Evolutionary conservation across 1,140 invertebrate genomes (phyloP), one percentile per base, ranked within the genome.

Genomic region (Melipona quadrifasciata): DNA sequence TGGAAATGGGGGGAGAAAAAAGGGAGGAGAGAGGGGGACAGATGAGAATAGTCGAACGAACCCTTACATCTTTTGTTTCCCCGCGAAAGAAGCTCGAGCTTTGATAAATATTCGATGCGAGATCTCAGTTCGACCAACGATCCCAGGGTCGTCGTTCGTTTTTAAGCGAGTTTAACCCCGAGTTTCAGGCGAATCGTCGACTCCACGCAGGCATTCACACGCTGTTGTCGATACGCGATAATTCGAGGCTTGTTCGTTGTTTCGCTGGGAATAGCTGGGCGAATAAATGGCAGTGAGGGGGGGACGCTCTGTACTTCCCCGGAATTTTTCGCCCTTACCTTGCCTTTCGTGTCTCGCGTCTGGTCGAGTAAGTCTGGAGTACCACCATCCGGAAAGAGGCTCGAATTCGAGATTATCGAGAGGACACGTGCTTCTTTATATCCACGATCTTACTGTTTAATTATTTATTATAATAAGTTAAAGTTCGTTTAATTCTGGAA

Each of bases 101-200:
- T 64, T 14, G 4, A 12, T 14, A n/a, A 61, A 64, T 47, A 53
- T 73, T 14, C 39, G 34, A 17, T 11, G 0, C 10, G 11, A n/a
- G 17, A 65, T 47, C 39, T 21, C 75, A 6, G 12, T 51, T 12
- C 19, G 6, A 39, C n/a, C 24, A 24, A 47, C 57, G 19, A 24
- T 47, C 39, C 27, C 6, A 55, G 2, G 8, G 12, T 5, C 39
- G 39, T 39, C 21, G 5, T 64, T 6, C 65, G 55, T 51, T 73
- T 81, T 73, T 64, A 55, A 39, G 8, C 21, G n/a, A 64, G 39
- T 64, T 81, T 53, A 64, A 19, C 39, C 68, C 19, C 70, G 57
- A n/a, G n/a, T 73, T 81, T 74, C 47, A 58, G 64, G 73, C 68
- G 73, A 76, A 68, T 76, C 57, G 55, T 75, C 71, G 61, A 71